phyloP scores from a whole-genome alignment of 2,113 vertebrate species.

The Panthera tigris region DNA sequence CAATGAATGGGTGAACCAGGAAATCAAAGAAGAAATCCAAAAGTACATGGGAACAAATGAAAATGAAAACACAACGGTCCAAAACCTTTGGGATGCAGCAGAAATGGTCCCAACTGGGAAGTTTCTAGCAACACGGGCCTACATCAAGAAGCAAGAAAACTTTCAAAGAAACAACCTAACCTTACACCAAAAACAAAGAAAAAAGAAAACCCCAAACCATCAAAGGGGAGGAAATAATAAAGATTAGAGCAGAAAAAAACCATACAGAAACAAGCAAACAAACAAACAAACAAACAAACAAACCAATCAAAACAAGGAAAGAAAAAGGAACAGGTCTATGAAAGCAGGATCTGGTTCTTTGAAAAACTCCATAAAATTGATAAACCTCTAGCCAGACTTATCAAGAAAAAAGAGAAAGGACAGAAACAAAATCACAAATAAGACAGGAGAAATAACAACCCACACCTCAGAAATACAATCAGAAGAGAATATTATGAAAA shows the following conservation, averaged over 20 bases:
- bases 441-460: neutral
- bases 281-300: too few species aligned
- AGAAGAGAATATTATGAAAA: neutral
- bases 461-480: neutral
- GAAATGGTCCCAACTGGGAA: neutral
- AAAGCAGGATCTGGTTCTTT: neutral
- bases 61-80: neutral
- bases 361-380: neutral
- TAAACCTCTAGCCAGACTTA: neutral
- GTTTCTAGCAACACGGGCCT: neutral
- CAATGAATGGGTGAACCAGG: neutral
- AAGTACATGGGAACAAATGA: neutral
- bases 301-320: neutral
- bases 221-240: neutral
- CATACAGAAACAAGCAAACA: neutral
- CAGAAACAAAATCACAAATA: neutral
- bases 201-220: neutral
- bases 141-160: neutral
- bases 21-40: neutral
- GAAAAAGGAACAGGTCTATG: neutral
- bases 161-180: neutral
- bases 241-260: neutral
- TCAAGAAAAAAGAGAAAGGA: neutral
- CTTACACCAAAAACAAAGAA: neutral
- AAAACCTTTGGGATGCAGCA: neutral